Conservation (phyloP, 1,140 invertebrate genomes). For the Scaptomyza graminum region DNA sequence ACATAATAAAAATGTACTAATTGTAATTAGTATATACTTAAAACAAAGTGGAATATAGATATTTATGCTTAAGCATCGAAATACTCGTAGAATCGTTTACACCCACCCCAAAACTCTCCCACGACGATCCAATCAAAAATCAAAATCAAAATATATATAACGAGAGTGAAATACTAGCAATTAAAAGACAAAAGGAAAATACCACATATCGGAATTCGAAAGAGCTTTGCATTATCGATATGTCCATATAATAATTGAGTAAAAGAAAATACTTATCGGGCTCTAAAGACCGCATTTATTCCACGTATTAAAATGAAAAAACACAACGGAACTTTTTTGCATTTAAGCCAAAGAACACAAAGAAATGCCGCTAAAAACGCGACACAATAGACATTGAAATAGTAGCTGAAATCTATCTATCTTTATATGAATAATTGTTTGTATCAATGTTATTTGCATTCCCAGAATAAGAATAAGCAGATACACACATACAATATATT, state of each 20-base stretch:
- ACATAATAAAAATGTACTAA: slow-evolving; percentile 38
- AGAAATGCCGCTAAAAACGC: not conserved
- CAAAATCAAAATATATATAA: not conserved
- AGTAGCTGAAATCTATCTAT: not conserved
- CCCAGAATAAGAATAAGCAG: slow-evolving; percentile 10
- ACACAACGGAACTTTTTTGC: slow-evolving; percentile 33
- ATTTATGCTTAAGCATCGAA: slow-evolving; percentile 19
- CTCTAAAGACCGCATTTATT: slow-evolving; percentile 18
- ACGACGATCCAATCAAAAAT: slow-evolving; percentile 1
- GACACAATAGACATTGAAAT: slow-evolving; percentile 10
- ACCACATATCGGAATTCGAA: slow-evolving; percentile 42
- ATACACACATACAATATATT: too few relatives aligned
- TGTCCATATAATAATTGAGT: slow-evolving; percentile 25
- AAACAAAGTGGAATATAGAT: slow-evolving; percentile 6
- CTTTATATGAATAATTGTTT: slow-evolving; percentile 6
- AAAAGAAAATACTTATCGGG: not conserved
- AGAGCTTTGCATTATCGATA: slow-evolving; percentile 48
- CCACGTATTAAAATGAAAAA: not conserved
- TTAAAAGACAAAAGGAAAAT: slow-evolving; percentile 1
- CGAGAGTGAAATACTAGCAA: slow-evolving; percentile 12
- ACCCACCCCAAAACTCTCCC: slow-evolving; percentile 10
- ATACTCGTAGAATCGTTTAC: slow-evolving; percentile 20
- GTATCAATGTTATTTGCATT: slow-evolving; percentile 24
- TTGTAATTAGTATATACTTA: slow-evolving; percentile 5
- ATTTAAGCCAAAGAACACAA: slow-evolving; percentile 34